Percentiles rank a stretch among this genome's conserved stretches.
Evolutionary conservation across 2,113 vertebrate genomes (phyloP).

Genomic region (Chaetops frenatus): DNA sequence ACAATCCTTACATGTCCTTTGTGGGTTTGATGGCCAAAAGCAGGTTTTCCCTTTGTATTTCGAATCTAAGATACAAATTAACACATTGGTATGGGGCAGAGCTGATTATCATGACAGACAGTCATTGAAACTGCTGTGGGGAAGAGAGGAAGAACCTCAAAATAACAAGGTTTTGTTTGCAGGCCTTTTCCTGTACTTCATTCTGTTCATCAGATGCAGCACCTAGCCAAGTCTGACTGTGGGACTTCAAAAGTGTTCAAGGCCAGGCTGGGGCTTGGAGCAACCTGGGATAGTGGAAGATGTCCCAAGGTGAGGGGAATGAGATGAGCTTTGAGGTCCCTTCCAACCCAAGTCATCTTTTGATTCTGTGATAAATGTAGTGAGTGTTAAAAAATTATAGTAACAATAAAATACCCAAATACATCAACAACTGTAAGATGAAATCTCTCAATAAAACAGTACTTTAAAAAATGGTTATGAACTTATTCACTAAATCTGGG

Average conservation of each 20-base stretch:
- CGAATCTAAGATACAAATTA: not conserved
- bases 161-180: not conserved
- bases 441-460: not conserved
- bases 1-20: not conserved
- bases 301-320: not conserved
- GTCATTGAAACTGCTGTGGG: not conserved
- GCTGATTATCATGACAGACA: not conserved
- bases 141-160: not conserved
- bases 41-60: not conserved
- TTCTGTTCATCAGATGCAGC: not conserved
- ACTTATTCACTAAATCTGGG: not conserved
- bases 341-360: not conserved
- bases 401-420: not conserved
- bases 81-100: not conserved
- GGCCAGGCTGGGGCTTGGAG: not conserved
- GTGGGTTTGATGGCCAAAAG: not conserved
- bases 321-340: not conserved
- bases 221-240: not conserved
- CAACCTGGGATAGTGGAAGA: not conserved
- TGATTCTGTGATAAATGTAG: not conserved
- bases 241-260: not conserved
- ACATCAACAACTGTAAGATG: not conserved
- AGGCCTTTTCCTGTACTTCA: not conserved
- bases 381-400: not conserved
- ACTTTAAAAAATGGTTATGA: not conserved